Base-by-base conservation (phyloP, 2,888 invertebrate genomes). In the Pandemis heparana region DNA sequence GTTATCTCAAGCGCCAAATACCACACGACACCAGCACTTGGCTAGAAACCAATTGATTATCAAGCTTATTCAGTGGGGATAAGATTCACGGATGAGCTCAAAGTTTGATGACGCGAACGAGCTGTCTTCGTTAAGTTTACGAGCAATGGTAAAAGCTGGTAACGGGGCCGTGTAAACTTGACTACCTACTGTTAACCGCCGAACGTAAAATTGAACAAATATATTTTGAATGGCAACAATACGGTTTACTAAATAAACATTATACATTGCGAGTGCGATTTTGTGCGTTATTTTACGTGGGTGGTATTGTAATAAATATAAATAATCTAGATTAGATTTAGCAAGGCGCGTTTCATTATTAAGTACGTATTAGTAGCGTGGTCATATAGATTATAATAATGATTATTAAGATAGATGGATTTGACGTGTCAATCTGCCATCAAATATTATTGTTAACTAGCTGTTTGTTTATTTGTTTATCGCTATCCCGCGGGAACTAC, bases 111-210 rank as follows among this genome's bases (percentile, higher is more conserved):
- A 53, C 23, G 23, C 43, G 12, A 12, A 79, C 51, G 51, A 56
- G 56, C 82, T 82, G 83, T 80, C 79, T 86, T 82, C 80, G 81
- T 79, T 76, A 80, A 82, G 78, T 89, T 89, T 89, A 89, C 86
- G 89, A 86, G 74, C 80, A 80, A 78, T 79, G 76, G 70, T 71
- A 78, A 82, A 80, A 79, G 68, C 80, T 60, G 68, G 73, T 64
- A 69, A 70, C 69, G 69, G 60, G 69, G 64, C 9, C 51, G 51
- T 59, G 74, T 69, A 69, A 70, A 70, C 64, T 65, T 74, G 60
- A 69, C 69, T 69, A 68, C 73, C 69, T 69, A 68, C 73, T 59
- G 62, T 64, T 69, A 64, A 73, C 73, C 46, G 32, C 43, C 46
- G 59, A 38, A 46, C 48, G 46, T 69, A 67, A 56, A 67, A 23